Evolutionary conservation across 2,888 invertebrate species (phyloP).

Genomic region (Cordilura impudica): DNA sequence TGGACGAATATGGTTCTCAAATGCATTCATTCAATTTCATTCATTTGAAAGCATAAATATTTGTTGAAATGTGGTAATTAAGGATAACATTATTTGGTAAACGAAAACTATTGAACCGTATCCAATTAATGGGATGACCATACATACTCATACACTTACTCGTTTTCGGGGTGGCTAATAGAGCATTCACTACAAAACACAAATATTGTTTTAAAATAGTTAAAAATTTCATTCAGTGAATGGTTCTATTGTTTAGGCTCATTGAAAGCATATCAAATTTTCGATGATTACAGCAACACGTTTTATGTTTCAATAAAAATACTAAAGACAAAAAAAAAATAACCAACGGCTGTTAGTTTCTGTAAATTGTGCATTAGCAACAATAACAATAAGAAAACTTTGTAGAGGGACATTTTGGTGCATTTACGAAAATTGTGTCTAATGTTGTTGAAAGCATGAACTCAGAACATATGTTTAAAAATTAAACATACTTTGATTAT

Average conservation of each 20-base stretch:
- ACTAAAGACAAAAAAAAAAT: not conserved
- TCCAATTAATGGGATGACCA: too few species aligned
- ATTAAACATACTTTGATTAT: slow-evolving; percentile 1
- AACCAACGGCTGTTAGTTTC: slow-evolving; percentile 37
- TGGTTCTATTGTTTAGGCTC: not conserved
- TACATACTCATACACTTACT: not conserved
- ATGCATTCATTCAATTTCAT: not conserved
- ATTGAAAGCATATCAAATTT: slow-evolving; percentile 5
- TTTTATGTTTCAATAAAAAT: slow-evolving; percentile 30
- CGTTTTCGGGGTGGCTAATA: not conserved
- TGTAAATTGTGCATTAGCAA: slow-evolving; percentile 30
- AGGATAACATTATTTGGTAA: slow-evolving; percentile 35
- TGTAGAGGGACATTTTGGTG: not conserved
- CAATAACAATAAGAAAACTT: not conserved
- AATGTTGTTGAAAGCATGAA: too few species aligned
- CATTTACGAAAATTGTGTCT: slow-evolving; percentile 4
- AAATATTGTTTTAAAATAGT: not conserved
- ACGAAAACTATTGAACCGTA: slow-evolving; percentile 17
- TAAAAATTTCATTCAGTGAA: not conserved
- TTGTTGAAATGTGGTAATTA: slow-evolving; percentile 40
- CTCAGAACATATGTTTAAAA: too few species aligned
- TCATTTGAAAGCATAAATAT: slow-evolving; percentile 30
- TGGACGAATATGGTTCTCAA: not conserved
- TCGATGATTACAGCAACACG: slow-evolving; percentile 1
- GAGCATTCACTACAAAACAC: not conserved